A percentile compares a stretch with the other conserved stretches of the same genome.
Conservation (phyloP, 2,888 invertebrate genomes). For the Electrophaes corylata region DNA sequence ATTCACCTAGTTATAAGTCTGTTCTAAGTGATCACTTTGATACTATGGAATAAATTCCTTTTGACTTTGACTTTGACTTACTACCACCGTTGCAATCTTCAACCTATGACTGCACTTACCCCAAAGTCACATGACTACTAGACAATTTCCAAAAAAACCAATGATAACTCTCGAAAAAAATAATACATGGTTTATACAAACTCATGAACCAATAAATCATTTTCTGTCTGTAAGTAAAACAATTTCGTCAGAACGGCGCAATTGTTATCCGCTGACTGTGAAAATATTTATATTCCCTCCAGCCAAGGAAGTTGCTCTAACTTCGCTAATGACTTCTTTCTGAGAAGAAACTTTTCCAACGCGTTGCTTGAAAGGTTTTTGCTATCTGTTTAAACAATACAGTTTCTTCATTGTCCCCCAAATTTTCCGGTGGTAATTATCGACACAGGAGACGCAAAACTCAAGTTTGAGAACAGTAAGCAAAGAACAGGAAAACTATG, state of each 20-base stretch:
- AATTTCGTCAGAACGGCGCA: conserved; percentile 58
- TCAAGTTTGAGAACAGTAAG: neutral
- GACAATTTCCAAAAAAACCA: neutral
- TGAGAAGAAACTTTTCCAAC: conserved; percentile 66
- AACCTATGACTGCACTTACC: no score
- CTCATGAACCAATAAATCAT: conserved; percentile 43
- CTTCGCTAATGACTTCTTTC: conserved; percentile 80
- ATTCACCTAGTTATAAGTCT: no score
- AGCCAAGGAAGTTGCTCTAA: conserved; percentile 65
- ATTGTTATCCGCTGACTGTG: conserved; percentile 68
- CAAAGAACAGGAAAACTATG: no score
- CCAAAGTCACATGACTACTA: neutral
- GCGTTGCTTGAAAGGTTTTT: conserved; percentile 66
- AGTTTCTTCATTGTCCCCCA: conserved; percentile 58
- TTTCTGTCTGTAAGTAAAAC: conserved; percentile 53
- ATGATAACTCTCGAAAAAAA: neutral
- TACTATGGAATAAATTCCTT: no score
- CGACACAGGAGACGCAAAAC: conserved; percentile 12
- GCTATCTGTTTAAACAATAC: conserved; percentile 72
- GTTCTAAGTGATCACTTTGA: no score
- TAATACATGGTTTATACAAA: conserved; percentile 8
- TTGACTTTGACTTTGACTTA: no score
- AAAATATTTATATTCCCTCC: conserved; percentile 75
- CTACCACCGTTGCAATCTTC: no score
- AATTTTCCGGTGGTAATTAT: conserved; percentile 48